These are phyloP conservation scores for Trichosurus vulpecula DNA, from an alignment of 2,797 vertebrate species.

Conservation along the genomic window DNA sequence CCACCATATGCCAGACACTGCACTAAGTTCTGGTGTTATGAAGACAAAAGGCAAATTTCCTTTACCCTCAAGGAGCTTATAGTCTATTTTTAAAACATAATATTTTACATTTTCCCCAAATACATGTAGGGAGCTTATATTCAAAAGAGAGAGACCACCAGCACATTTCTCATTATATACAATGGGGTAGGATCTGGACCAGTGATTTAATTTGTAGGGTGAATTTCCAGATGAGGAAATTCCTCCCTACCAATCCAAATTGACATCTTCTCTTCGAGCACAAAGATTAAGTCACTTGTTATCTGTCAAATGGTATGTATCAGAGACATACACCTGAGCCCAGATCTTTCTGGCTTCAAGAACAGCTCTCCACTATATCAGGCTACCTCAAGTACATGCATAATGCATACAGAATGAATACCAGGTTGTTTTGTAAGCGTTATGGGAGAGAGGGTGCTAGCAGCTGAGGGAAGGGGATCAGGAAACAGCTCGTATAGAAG, in stretches of 20 bases:
- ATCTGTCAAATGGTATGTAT: neutral
- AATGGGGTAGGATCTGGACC: neutral
- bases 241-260: neutral
- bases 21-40: neutral
- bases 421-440: neutral
- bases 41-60: neutral
- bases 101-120: neutral
- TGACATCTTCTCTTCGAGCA: neutral
- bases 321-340: neutral
- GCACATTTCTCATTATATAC: neutral
- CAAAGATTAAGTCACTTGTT: neutral
- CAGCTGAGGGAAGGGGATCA: neutral
- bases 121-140: neutral
- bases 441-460: neutral
- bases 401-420: neutral
- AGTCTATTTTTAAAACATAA: neutral
- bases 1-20: neutral
- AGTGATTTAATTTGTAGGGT: neutral
- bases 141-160: neutral
- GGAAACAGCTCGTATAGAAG: neutral
- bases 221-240: neutral
- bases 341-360: neutral
- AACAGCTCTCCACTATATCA: neutral
- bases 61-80: neutral
- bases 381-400: neutral